A percentile compares a stretch with the other conserved stretches of the same genome.
Conservation (phyloP, 2,797 vertebrate species). For the Holocentrus rufus region DNA sequence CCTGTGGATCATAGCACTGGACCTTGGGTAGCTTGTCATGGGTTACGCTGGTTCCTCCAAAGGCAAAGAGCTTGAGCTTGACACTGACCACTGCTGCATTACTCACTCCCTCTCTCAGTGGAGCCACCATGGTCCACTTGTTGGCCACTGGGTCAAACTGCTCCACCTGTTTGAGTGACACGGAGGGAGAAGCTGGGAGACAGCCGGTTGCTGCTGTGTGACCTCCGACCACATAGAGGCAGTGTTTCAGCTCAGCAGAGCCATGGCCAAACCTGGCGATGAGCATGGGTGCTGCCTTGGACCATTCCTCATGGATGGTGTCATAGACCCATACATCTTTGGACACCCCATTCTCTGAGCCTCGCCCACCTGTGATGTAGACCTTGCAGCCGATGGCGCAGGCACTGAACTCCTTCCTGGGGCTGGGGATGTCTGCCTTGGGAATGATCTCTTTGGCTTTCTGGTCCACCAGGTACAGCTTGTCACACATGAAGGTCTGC, state of each 20-base stretch:
- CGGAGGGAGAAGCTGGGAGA: slow-evolving; percentile 95
- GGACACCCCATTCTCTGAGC: slow-evolving; percentile 97
- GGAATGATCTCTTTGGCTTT: slow-evolving; percentile 99
- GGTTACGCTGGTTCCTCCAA: slow-evolving; percentile 95
- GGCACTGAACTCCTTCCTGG: slow-evolving; percentile 97
- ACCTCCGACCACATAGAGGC: slow-evolving; percentile 95
- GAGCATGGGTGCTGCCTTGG: slow-evolving; percentile 97
- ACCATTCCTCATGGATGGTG: slow-evolving; percentile 97
- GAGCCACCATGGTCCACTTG: slow-evolving; percentile 99
- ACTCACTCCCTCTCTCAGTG: slow-evolving; percentile 95
- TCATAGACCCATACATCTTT: slow-evolving; percentile 99
- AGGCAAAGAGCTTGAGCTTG: slow-evolving; percentile 96
- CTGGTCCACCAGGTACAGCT: slow-evolving; percentile 96
- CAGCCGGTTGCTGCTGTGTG: slow-evolving; percentile 96
- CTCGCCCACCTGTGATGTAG: slow-evolving; percentile 95
- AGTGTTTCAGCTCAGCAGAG: slow-evolving; percentile 96
- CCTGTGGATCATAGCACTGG: slow-evolving; percentile 96
- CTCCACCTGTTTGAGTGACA: slow-evolving; percentile 98
- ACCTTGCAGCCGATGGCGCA: slow-evolving; percentile 98
- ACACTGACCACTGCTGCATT: slow-evolving; percentile 98
- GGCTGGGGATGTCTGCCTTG: slow-evolving; percentile 97
- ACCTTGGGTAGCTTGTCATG: slow-evolving; percentile 99
- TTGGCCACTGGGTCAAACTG: slow-evolving; percentile 95
- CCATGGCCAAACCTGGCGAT: slow-evolving; percentile 97
- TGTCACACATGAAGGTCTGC: slow-evolving; percentile 99